phyloP scores from a whole-genome alignment of 2,113 vertebrate genomes.

The Tetrao urogallus region DNA sequence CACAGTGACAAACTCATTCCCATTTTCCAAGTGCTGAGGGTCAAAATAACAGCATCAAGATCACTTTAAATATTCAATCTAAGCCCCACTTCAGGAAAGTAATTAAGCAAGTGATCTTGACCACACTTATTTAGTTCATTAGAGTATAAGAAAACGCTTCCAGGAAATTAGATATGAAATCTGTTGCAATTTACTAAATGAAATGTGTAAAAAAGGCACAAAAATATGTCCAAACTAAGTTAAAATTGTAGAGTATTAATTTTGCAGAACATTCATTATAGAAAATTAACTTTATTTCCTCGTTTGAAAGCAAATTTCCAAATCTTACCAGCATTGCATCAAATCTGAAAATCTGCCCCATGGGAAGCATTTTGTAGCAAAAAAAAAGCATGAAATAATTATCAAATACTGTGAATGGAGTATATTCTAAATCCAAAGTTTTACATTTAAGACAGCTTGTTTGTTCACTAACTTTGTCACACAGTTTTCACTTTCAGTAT shows the following conservation, averaged over 20 bases:
- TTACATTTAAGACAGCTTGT: background rate
- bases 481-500: background rate
- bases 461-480: background rate
- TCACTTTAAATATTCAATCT: background rate
- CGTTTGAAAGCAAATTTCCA: background rate
- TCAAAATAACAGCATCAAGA: background rate
- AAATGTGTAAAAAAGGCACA: background rate
- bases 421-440: background rate
- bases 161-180: background rate
- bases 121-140: accelerated
- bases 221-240: background rate
- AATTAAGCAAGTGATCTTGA: background rate
- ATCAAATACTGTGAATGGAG: background rate
- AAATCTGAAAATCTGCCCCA: background rate
- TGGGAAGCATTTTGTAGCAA: background rate
- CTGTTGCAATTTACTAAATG: background rate
- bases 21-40: background rate
- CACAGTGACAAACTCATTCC: background rate
- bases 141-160: background rate
- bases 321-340: background rate
- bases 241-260: background rate
- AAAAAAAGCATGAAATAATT: background rate
- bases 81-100: background rate
- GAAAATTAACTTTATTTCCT: background rate
- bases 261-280: too few relatives aligned